Percentiles rank a stretch among this genome's conserved stretches.
Evolutionary conservation across 2,888 invertebrate species (phyloP).

Genomic region (Scelioninae gen. 2): DNA sequence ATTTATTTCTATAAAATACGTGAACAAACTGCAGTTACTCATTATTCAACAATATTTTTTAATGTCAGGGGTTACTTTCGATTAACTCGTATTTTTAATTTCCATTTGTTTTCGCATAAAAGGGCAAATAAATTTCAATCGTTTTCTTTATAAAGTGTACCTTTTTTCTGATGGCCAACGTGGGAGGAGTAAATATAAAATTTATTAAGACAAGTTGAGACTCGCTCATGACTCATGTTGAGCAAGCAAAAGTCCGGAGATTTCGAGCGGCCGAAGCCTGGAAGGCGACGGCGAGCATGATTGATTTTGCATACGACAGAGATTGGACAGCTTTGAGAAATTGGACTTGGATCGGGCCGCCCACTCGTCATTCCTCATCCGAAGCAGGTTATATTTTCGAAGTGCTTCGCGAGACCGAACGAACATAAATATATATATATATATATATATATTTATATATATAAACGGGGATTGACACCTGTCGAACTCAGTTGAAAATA

Average conservation of each 20-base stretch:
- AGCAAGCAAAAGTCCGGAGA: constrained; percentile 66
- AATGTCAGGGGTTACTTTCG: too few relatives aligned
- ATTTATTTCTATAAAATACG: too few relatives aligned
- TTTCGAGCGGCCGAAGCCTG: constrained; percentile 53
- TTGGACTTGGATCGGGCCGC: constrained; percentile 71
- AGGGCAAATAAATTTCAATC: too few relatives aligned
- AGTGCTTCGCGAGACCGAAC: constrained; percentile 39
- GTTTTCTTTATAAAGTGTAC: too few relatives aligned
- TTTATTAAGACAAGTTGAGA: constrained; percentile 51
- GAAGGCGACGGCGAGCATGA: constrained; percentile 68
- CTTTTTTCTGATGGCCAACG: too few relatives aligned
- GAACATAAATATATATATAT: too few relatives aligned
- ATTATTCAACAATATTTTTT: too few relatives aligned
- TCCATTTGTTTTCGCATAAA: too few relatives aligned
- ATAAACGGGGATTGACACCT: constrained; percentile 44
- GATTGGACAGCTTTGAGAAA: constrained; percentile 76
- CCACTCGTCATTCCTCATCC: constrained; percentile 60
- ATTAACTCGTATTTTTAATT: too few relatives aligned
- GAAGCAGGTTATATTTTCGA: constrained; percentile 49
- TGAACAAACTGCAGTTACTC: too few relatives aligned
- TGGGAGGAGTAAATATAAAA: constrained; percentile 42
- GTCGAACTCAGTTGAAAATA: constrained; percentile 71
- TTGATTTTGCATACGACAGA: constrained; percentile 76
- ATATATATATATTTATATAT: too few relatives aligned
- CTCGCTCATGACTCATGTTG: constrained; percentile 63